Base-by-base conservation (phyloP, 1,140 invertebrate species). In the Coenobita brevimanus region DNA sequence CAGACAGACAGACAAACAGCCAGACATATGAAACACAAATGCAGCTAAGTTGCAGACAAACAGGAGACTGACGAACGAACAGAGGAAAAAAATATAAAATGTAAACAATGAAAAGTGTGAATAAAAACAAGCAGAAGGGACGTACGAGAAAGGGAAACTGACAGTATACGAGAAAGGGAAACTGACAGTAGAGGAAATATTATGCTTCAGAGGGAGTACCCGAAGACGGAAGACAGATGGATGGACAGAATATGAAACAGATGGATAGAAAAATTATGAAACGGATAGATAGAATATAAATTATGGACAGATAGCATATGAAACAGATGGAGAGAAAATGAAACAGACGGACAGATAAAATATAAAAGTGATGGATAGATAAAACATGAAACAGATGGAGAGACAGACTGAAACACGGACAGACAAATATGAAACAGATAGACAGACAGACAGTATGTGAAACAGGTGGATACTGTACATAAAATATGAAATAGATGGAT, bases 351-450 rank as follows among this genome's bases (percentile, higher is more conserved):
- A 69, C 15, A 69, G 24, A 69, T 24, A 69, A 17, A 69, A 17
- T 27, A 17, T 27, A 17, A 69, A 17, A 69, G 24, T 27, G 24
- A 69, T 24, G 33, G 24, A 69, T 33, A 69, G 24, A 69, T 33
- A 46, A 30, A 76, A 21, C 38, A 41, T 43, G 36, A 76, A 41
- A 76, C 30, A 76, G 73, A 76, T 17, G 46, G 73, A 76, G 73
- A 76, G 73, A 76, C 36, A 76, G 73, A 76, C 36, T 43, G 73
- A 76, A 41, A 76, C 36, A 76, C 36, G 46, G 73, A 76, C 36
- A 76, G 73, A 76, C 30, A 76, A 41, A 36, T 17, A 24, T 17
- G 33, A 38, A 30, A 15, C 30, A 13, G 54, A n/a, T n/a, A n/a
- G 54, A n/a, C 13, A 57, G n/a, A 57, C 54, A n/a, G 54, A 57